Base-by-base conservation (phyloP, 1,140 invertebrate genomes). In the Hestina assimilis region DNA sequence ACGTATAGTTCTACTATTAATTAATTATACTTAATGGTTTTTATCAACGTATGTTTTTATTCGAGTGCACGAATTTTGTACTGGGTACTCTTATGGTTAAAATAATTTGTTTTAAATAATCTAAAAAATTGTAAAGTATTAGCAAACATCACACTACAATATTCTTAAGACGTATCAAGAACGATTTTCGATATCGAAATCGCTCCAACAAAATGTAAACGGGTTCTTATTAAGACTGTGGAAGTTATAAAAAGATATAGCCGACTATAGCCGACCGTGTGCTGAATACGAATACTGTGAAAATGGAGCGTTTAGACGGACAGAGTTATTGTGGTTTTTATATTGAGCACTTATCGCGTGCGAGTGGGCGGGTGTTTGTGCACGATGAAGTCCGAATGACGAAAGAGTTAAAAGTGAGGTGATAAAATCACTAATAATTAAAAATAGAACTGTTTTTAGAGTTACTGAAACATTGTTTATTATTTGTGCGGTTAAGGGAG, bases 241-340 rank as follows among this genome's bases (percentile, higher is more conserved):
- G 35, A 55, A 63, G 61, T 66, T 69, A 66, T 69, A 66, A 69
- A 63, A 63, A 63, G 57, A 66, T 58, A 69, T 69, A 68, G 65
- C 46, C 66, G 56, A 42, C 52, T 60, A 60, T 48, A 60, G 43
- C 60, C 33, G 46, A 40, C 51, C 64, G 54, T 56, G 60, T 41
- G 63, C 51, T 59, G 67, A 70, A 70, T 70, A 66, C 67, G 51
- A 63, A 70, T 60, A 51, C 54, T 24, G 64, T 43, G 59, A 58
- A 51, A 63, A 63, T 56, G 59, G 56, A 52, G 14, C 64, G 60
- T 57, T 63, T 63, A 64, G 60, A 66, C 42, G 58, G 60, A 63
- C 55, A 57, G 60, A 61, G 67, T 70, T 70, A 66, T 70, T 70
- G 60, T 64, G 64, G 58, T 60, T 69, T 60, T 66, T 68, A 68